Evolutionary conservation across 1,140 invertebrate species (phyloP), one percentile per base, ranked within the genome.

Genomic region (Bombus sibiricus): DNA sequence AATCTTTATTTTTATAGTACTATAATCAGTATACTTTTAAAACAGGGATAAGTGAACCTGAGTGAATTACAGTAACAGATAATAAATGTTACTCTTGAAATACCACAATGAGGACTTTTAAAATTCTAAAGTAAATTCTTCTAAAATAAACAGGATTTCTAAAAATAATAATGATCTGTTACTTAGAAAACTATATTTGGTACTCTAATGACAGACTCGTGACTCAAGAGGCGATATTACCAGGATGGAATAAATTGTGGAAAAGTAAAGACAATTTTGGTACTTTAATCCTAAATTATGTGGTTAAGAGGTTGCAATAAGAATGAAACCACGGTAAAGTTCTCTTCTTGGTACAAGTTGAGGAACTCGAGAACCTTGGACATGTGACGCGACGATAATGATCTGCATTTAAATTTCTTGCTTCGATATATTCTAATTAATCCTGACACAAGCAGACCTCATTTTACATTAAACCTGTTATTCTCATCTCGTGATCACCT

Each of bases 351-450:
- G 8, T 22, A 34, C 43, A 32, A 53, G n/a, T 53, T 37, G 32
- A 53, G 12, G 43, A 74, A 74, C n/a, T n/a, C 73, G 43, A 71
- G 9, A 62, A n/a, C 34, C 68, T 25, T 37, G 68, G 15, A 39
- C 32, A 53, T 53, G n/a, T n/a, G 72, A 74, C 41, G 28, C 43
- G 32, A 34, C 22, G 73, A 74, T 53, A 74, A 53, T 74, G 73
- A 74, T 53, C 43, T 53, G 22, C 22, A 53, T 53, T 74, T 34
- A 74, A 74, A 74, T 74, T 53, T 43, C 43, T 34, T 34, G 41
- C n/a, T 74, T 25, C 73, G 73, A 53, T n/a, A 74, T 32, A 74
- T 32, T 22, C 15, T 34, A 74, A 53, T 74, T 74, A 74, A 74
- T 74, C 22, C 13, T n/a, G 43, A 34, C 41, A n/a, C 8, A 34